A percentile compares a stretch with the other conserved stretches of the same genome.
phyloP scores from a whole-genome alignment of 2,888 invertebrate genomes.

The Polydrusus cervinus region DNA sequence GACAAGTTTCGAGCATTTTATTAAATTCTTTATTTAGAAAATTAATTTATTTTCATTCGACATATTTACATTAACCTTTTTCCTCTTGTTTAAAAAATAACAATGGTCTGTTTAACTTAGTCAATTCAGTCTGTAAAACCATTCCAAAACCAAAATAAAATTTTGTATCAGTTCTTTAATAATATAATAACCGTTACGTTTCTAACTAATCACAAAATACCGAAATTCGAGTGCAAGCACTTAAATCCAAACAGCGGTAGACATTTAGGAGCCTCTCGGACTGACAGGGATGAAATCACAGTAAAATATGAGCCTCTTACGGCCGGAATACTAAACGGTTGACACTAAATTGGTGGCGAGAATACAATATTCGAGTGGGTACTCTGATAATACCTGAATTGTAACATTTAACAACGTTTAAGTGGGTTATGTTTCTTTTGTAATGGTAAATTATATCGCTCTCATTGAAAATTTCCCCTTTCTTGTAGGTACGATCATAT shows the following conservation, averaged over 20 bases:
- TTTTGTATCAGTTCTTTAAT: neutral
- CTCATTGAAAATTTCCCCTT: constrained; percentile 18
- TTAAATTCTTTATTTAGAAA: too few species aligned
- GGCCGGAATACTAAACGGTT: constrained; percentile 22
- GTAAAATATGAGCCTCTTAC: constrained; percentile 29
- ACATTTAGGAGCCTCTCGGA: constrained; percentile 19
- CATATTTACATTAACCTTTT: too few species aligned
- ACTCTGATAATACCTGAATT: constrained; percentile 28
- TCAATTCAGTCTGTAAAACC: too few species aligned
- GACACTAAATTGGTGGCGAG: constrained; percentile 29
- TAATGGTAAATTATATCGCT: constrained; percentile 45
- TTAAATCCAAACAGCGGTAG: constrained; percentile 15
- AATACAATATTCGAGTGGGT: constrained; percentile 28
- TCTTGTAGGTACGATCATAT: neutral
- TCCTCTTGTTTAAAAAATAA: too few species aligned
- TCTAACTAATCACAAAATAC: constrained; percentile 16
- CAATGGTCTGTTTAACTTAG: too few species aligned
- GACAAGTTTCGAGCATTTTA: too few species aligned
- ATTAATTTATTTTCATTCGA: too few species aligned
- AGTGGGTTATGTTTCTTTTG: constrained; percentile 42
- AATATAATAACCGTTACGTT: constrained; percentile 4
- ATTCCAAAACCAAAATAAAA: too few species aligned
- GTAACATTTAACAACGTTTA: constrained; percentile 30
- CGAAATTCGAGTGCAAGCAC: constrained; percentile 7
- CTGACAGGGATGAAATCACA: constrained; percentile 23